Conservation (phyloP, 2,888 invertebrate species). For the Mimumesa dahlbomi region DNA sequence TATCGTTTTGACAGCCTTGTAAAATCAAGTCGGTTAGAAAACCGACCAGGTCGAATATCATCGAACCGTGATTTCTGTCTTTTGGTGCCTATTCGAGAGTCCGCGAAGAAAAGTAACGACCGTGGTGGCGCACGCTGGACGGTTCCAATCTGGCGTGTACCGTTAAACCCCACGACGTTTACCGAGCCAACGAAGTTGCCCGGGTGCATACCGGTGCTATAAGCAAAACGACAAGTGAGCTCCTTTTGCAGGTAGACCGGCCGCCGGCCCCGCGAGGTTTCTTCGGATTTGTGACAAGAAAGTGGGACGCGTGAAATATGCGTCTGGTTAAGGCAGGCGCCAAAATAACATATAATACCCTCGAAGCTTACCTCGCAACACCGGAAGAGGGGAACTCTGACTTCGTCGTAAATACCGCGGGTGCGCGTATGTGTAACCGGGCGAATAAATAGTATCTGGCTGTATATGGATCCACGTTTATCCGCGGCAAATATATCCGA, state of each 20-base stretch:
- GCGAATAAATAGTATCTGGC: constrained; percentile 18
- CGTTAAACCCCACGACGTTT: constrained; percentile 61
- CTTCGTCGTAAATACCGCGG: constrained; percentile 21
- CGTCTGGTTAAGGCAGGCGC: constrained; percentile 54
- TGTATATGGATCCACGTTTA: constrained; percentile 10
- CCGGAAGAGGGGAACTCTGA: constrained; percentile 13
- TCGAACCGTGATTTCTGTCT: constrained; percentile 19
- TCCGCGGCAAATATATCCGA: constrained; percentile 20
- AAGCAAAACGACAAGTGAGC: constrained; percentile 55
- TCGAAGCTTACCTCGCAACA: constrained; percentile 5
- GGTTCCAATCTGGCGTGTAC: constrained; percentile 60
- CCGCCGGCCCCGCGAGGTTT: constrained; percentile 23
- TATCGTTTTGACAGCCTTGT: constrained; percentile 40
- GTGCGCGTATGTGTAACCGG: constrained; percentile 2
- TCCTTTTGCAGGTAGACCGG: constrained; percentile 53
- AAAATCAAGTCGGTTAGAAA: no score
- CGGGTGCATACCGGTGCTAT: constrained; percentile 38
- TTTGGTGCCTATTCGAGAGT: no score
- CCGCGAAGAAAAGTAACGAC: constrained; percentile 43
- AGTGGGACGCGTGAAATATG: constrained; percentile 62
- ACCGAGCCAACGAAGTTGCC: constrained; percentile 32
- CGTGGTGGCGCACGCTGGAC: constrained; percentile 36
- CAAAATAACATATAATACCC: constrained; percentile 57
- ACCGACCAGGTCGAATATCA: not conserved
- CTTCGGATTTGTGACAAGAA: constrained; percentile 56